These are phyloP conservation scores for Thymelicus sylvestris DNA, from an alignment of 2,888 invertebrate species.

Conservation along the genomic window DNA sequence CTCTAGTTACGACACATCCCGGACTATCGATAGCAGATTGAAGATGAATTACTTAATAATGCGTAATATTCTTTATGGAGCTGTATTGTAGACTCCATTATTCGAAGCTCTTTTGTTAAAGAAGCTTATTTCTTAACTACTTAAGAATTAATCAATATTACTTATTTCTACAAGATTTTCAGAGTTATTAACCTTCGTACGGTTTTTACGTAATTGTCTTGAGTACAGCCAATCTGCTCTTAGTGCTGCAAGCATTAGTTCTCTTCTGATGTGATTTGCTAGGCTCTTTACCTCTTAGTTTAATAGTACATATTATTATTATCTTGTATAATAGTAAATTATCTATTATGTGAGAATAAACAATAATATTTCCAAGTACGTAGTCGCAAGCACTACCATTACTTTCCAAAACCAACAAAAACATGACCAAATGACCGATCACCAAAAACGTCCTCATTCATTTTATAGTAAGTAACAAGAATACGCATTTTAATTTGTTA, in stretches of 20 bases:
- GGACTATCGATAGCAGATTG: constrained; percentile 23
- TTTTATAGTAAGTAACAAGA: not conserved
- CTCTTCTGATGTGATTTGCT: too few relatives aligned
- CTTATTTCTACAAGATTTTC: not conserved
- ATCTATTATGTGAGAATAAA: too few relatives aligned
- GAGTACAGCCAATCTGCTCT: too few relatives aligned
- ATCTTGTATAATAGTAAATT: too few relatives aligned
- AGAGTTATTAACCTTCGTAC: not conserved
- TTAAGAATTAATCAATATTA: constrained; percentile 2
- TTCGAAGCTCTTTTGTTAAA: constrained; percentile 26
- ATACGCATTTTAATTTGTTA: constrained; percentile 5
- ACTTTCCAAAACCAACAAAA: not conserved
- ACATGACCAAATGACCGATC: not conserved
- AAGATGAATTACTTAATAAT: constrained; percentile 34
- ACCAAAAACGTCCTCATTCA: not conserved
- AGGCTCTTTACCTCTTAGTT: too few relatives aligned
- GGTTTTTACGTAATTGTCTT: too few relatives aligned
- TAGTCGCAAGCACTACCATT: too few relatives aligned
- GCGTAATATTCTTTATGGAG: constrained; percentile 35
- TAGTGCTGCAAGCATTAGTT: too few relatives aligned
- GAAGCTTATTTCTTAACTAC: constrained; percentile 23
- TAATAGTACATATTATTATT: too few relatives aligned
- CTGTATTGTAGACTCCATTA: constrained; percentile 28
- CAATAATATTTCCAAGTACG: too few relatives aligned
- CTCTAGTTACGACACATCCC: constrained; percentile 1